Conservation (phyloP, 2,888 invertebrate genomes). For the Drosophila birchii region DNA sequence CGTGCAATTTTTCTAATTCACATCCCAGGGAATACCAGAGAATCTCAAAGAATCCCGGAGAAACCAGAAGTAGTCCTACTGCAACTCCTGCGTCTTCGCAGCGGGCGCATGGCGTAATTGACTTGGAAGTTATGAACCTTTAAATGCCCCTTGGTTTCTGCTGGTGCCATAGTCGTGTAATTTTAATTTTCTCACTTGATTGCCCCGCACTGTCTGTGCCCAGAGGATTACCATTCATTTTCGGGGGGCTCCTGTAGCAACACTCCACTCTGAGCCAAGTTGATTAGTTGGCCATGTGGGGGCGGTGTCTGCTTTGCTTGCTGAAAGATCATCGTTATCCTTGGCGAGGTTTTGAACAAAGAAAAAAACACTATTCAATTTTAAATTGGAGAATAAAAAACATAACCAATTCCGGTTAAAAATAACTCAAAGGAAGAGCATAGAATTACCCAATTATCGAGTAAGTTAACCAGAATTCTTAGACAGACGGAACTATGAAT, state of each 20-base stretch:
- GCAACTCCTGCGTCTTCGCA: constrained; percentile 8
- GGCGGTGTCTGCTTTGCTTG: constrained; percentile 10
- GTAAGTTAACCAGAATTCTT: not conserved
- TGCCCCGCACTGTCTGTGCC: constrained; percentile 55
- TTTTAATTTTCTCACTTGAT: constrained; percentile 81
- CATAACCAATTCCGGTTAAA: not conserved
- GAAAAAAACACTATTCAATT: not conserved
- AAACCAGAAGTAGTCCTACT: not conserved
- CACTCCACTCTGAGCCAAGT: constrained; percentile 16
- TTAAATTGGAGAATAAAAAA: not conserved
- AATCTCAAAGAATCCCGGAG: constrained; percentile 2
- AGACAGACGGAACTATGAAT: constrained; percentile 6
- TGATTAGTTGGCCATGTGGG: constrained; percentile 41
- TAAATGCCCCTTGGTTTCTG: constrained; percentile 68
- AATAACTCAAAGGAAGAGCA: not conserved
- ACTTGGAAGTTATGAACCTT: constrained; percentile 82
- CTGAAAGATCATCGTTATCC: constrained; percentile 28
- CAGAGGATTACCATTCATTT: constrained; percentile 36
- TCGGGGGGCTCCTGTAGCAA: constrained; percentile 25
- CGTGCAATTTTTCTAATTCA: constrained; percentile 64
- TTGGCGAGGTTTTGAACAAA: not conserved
- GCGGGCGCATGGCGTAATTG: constrained; percentile 72
- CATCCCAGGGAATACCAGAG: constrained; percentile 19
- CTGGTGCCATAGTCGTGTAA: constrained; percentile 62
- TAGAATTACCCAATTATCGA: not conserved